phyloP scores from a whole-genome alignment of 2,888 invertebrate genomes.

The Gymnosoma rotundatum region DNA sequence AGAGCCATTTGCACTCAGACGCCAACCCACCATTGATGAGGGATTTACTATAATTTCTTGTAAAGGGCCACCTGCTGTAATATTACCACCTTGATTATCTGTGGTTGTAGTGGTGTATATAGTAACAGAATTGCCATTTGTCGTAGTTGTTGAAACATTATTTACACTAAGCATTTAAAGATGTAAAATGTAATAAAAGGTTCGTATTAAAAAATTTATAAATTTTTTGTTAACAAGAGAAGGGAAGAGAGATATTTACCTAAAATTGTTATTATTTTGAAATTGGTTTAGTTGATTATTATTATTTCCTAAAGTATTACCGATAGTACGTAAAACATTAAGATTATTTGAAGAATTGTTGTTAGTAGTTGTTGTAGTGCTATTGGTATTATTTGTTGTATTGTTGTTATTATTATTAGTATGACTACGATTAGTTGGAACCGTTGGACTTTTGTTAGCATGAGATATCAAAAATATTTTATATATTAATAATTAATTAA shows the following conservation, averaged over 20 bases:
- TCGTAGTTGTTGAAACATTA: slow-evolving; percentile 64
- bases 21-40: slow-evolving; percentile 82
- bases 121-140: slow-evolving; percentile 78
- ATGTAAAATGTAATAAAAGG: not conserved
- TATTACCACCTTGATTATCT: slow-evolving; percentile 78
- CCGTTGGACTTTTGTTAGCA: slow-evolving; percentile 61
- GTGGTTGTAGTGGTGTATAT: slow-evolving; percentile 80
- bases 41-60: slow-evolving; percentile 82
- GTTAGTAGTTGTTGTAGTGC: slow-evolving; percentile 72
- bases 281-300: slow-evolving; percentile 81
- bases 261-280: slow-evolving; percentile 79
- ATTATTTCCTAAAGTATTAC: slow-evolving; percentile 82
- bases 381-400: slow-evolving; percentile 74
- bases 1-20: slow-evolving; percentile 81
- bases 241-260: slow-evolving; percentile 78
- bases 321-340: slow-evolving; percentile 82
- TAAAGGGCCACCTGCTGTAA: slow-evolving; percentile 78
- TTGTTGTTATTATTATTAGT: slow-evolving; percentile 79
- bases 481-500: not conserved
- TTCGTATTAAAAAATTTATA: not conserved
- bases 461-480: slow-evolving; percentile 34
- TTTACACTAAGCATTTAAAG: slow-evolving; percentile 51
- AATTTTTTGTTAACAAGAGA: not conserved
- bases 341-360: slow-evolving; percentile 77
- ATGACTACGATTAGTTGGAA: slow-evolving; percentile 76